phyloP scores from a whole-genome alignment of 2,113 vertebrate genomes.

The Semicossyphus pulcher region DNA sequence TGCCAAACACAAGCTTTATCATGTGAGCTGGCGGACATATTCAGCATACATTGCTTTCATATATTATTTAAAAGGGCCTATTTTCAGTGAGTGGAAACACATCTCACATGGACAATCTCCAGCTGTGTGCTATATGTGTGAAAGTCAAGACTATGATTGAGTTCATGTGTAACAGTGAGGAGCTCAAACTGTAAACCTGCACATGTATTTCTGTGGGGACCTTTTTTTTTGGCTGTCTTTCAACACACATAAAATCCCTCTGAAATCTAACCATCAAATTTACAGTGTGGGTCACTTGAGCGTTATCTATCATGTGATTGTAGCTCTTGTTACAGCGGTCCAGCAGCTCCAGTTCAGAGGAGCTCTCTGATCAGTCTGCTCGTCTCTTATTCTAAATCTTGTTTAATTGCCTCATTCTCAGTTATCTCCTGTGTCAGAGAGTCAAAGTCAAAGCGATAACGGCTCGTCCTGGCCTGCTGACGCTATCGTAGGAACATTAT shows the following conservation, averaged over 20 bases:
- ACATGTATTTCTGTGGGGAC: too few species aligned
- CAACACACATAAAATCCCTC: background rate
- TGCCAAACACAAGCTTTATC: background rate
- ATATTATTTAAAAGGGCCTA: too few species aligned
- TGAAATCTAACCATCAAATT: constrained; percentile 1
- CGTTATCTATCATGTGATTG: background rate
- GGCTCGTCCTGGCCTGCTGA: constrained; percentile 26
- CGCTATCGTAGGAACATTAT: constrained; percentile 7
- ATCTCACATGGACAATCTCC: too few species aligned
- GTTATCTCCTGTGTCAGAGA: constrained; percentile 43
- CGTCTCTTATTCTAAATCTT: constrained; percentile 47
- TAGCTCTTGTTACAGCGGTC: background rate
- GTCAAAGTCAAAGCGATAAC: constrained; percentile 47
- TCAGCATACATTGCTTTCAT: background rate
- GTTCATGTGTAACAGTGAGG: too few species aligned
- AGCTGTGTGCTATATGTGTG: too few species aligned
- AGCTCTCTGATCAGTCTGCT: constrained; percentile 24
- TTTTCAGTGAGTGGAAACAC: too few species aligned
- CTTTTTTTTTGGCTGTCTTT: background rate
- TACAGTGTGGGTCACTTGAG: background rate
- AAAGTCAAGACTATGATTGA: too few species aligned
- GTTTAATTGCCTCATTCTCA: constrained; percentile 43
- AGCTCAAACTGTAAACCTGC: background rate
- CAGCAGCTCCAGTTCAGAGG: constrained; percentile 3
- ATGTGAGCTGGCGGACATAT: background rate